These are phyloP conservation scores for Drymodes brunneopygia DNA, from an alignment of 2,113 vertebrate species.

Conservation along the genomic window DNA sequence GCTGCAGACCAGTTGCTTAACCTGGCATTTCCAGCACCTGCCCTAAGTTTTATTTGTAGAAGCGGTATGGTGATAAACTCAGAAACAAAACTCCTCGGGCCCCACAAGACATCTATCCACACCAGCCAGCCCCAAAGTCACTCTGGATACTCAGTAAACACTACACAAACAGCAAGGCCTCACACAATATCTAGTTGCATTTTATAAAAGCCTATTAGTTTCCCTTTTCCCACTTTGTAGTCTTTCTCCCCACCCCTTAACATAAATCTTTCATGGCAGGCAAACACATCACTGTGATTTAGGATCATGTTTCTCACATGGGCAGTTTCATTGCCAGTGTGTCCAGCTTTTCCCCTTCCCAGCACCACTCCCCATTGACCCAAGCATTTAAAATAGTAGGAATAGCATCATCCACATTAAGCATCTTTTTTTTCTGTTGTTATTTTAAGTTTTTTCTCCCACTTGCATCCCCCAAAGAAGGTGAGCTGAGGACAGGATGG, in stretches of 20 bases:
- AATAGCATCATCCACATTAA: not conserved
- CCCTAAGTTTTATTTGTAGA: not conserved
- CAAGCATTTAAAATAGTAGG: not conserved
- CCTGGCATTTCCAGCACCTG: not conserved
- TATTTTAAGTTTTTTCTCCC: not conserved
- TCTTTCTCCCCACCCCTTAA: not conserved
- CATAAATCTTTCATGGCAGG: rapidly evolving
- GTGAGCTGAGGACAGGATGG: not conserved
- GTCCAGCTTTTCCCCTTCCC: not conserved
- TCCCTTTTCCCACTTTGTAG: not conserved
- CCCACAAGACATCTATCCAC: not conserved
- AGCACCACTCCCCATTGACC: not conserved
- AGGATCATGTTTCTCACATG: rapidly evolving
- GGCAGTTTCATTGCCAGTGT: not conserved
- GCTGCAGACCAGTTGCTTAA: not conserved
- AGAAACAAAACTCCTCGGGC: not conserved
- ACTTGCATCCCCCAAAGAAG: not conserved
- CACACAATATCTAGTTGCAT: not conserved
- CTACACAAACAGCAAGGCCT: not conserved
- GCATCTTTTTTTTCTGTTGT: not conserved
- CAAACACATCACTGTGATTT: not conserved
- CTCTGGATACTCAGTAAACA: not conserved
- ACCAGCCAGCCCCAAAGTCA: not conserved
- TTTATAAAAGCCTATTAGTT: not conserved
- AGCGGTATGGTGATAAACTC: not conserved